phyloP scores from a whole-genome alignment of 1,140 invertebrate species.

The Cherax quadricarinatus region DNA sequence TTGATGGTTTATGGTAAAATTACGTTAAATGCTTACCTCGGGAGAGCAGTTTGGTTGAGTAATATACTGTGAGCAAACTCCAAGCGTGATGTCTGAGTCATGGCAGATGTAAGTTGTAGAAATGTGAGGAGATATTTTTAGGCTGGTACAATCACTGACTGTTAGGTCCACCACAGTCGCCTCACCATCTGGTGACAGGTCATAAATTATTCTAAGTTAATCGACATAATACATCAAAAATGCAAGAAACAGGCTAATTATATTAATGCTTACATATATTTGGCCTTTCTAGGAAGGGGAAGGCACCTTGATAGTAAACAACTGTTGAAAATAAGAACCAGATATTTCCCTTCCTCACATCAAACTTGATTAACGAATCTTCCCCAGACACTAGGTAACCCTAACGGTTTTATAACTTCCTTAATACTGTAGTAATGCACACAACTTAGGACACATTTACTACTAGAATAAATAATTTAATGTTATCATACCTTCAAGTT shows the following conservation, averaged over 20 bases:
- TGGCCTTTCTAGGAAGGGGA: no score
- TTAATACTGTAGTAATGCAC: no score
- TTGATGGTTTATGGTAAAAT: no score
- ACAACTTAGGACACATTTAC: no score
- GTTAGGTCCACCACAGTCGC: constrained; percentile 68
- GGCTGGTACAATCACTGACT: constrained; percentile 70
- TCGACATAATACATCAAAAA: neutral
- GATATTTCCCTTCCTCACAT: no score
- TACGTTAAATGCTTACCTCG: constrained; percentile 51
- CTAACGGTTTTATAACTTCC: no score
- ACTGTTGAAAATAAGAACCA: no score
- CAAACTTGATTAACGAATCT: no score
- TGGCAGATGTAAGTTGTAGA: constrained; percentile 75
- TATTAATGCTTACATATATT: no score
- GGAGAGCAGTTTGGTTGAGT: constrained; percentile 64
- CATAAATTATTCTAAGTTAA: neutral
- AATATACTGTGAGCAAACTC: constrained; percentile 74
- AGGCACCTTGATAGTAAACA: neutral
- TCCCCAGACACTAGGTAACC: no score
- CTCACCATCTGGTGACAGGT: constrained; percentile 51
- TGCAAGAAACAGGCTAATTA: no score
- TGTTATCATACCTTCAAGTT: neutral
- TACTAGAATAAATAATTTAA: no score
- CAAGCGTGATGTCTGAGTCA: constrained; percentile 66
- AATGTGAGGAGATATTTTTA: constrained; percentile 73